Base-by-base conservation (phyloP, 1,140 invertebrate genomes). In the Watersipora subatra region DNA sequence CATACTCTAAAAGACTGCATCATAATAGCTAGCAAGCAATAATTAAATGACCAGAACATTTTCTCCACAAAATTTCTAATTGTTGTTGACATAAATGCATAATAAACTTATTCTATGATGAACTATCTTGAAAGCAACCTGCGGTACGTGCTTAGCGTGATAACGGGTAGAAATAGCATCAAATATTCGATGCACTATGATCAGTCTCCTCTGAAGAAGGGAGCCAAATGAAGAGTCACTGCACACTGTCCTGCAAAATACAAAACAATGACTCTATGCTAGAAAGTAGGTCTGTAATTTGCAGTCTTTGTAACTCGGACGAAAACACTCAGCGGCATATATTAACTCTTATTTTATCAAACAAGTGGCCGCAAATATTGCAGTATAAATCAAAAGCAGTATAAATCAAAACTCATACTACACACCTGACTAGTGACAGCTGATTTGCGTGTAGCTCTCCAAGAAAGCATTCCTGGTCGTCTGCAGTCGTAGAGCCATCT, bases 141-240 rank as follows among this genome's bases (percentile, higher is more conserved):
- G 76, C 77, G 28, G 83, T 80, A 67, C 76, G 80, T 34, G 34
- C 34, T 46, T 46, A n/a, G 81, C 78, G 73, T 87, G 84, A 74
- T 84, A 85, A 71, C 81, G 84, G 27, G 71, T 76, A 34, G 82
- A 80, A 2, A 86, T 71, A 1, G 85, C 84, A 77, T 84, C 78
- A 73, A 85, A 84, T 62, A 86, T 84, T 65, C 85, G 73, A 69
- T 85, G 83, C n/a, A 86, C 72, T 22, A 87, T 79, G 20, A 84
- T 75, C 61, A 86, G 74, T 64, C 85, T 73, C 72, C 85, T 84
- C 68, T 83, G 79, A 1, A 86, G 73, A 55, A 83, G 73, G 46
- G 78, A 73, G 22, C 83, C 80, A 78, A 86, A 86, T 28, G 82
- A 81, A 1, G 84, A 83, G 62, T 84, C 83, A 19, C 80, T 77